Evolutionary conservation across 2,113 vertebrate genomes (phyloP), one percentile per base, ranked within the genome.

Genomic region (Lonchura striata): DNA sequence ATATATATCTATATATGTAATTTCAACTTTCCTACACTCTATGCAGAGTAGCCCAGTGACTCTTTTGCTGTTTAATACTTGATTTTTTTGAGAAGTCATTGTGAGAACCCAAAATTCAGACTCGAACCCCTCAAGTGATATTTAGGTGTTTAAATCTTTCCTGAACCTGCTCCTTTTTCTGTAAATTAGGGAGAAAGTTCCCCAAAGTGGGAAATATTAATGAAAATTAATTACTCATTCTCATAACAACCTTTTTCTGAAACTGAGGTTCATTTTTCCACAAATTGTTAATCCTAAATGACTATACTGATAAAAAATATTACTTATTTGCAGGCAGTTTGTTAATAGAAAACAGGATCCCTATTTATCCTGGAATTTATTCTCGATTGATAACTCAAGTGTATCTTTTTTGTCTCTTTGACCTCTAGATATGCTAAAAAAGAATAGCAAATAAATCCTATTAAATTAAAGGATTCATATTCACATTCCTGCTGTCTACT

Each of bases 401-500:
- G 13, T 75, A 2, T 50, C 41, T 82, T 88, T 91, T 90, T 61
- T 91, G 41, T 79, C 31, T 76, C 42, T 90, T 78, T 66, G 50
- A 87, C 59, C 74, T 91, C 83, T 77, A 37, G 41, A 27, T 66
- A 35, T 0, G 13, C n/a, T 81, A 57, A 64, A 75, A 95, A 59
- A 82, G 35, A 94, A 33, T n/a, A 92, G 53, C 13, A 66, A 68
- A 90, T 63, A 92, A 79, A 56, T 74, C 39, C 50, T 90, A 81
- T 83, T 54, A 94, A 80, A 94, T 85, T 44, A 90, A 90, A 57
- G 64, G 24, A 69, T 25, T 94, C 1, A 2, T 53, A 90, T 94
- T 97, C 79, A 61, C 72, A 71, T 30, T 91, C 86, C 52, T 90
- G 66, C 60, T 95, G 65, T 79, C 47, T 96, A 9, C 94, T 87